phyloP scores from a whole-genome alignment of 2,113 vertebrate species.

The Onychostoma macrolepis region DNA sequence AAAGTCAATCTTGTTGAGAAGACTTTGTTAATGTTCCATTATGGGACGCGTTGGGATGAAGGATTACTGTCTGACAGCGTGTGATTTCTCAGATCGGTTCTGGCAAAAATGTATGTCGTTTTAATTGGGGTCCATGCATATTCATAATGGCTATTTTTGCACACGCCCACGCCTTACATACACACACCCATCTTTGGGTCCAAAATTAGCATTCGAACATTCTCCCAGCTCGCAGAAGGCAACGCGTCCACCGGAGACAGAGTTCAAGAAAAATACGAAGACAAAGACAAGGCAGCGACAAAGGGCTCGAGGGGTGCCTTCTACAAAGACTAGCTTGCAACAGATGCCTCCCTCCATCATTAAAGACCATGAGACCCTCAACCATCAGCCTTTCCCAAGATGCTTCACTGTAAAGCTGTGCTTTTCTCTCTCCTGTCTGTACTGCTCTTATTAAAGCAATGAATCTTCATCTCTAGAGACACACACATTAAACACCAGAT shows the following conservation, averaged over 20 bases:
- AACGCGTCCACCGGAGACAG: slow-evolving; percentile 24
- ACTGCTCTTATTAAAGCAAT: slow-evolving; percentile 62
- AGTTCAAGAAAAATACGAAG: slow-evolving; percentile 35
- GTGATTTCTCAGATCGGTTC: slow-evolving; percentile 24
- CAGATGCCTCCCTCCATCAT: slow-evolving; percentile 50
- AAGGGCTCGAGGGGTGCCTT: slow-evolving; percentile 32
- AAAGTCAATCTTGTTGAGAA: neutral
- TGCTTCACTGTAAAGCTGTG: slow-evolving; percentile 29
- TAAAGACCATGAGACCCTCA: slow-evolving; percentile 45
- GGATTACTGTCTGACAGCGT: slow-evolving; percentile 2
- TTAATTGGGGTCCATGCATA: slow-evolving; percentile 32
- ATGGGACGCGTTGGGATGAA: neutral
- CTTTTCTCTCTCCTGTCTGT: slow-evolving; percentile 40
- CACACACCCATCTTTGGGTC: slow-evolving; percentile 15
- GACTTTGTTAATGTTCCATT: neutral
- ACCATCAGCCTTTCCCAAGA: slow-evolving; percentile 13
- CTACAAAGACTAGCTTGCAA: slow-evolving; percentile 36
- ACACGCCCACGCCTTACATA: neutral
- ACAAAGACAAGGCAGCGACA: slow-evolving; percentile 20
- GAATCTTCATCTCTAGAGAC: slow-evolving; percentile 60
- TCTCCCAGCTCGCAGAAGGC: slow-evolving; percentile 3
- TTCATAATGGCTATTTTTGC: slow-evolving; percentile 44
- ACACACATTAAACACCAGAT: slow-evolving; percentile 59
- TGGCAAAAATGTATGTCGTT: slow-evolving; percentile 26
- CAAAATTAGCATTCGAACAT: slow-evolving; percentile 39